Conservation (phyloP, 2,888 invertebrate genomes). For the Eupithecia pulchellata region DNA sequence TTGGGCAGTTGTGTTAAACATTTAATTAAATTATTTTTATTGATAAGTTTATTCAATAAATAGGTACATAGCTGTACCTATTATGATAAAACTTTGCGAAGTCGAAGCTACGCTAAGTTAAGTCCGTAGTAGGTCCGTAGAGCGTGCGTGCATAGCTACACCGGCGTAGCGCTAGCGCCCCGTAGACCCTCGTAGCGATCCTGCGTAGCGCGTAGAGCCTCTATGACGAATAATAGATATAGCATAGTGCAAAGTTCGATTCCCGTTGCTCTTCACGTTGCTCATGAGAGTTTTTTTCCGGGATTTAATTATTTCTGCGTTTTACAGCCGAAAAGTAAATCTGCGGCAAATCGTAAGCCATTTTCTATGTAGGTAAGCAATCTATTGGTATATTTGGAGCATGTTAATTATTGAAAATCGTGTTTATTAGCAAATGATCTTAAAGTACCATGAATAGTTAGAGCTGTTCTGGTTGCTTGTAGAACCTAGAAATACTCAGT, state of each 20-base stretch:
- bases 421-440: neutral
- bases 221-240: constrained; percentile 9
- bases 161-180: neutral
- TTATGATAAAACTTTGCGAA: neutral
- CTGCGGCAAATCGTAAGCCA: neutral
- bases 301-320: neutral
- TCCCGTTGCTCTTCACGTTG: neutral
- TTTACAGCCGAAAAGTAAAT: no score
- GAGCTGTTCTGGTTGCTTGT: neutral
- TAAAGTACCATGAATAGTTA: no score
- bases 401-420: neutral
- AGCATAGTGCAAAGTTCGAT: neutral
- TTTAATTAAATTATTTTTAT: neutral
- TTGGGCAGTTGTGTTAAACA: neutral
- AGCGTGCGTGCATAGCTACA: neutral
- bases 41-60: neutral
- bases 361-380: neutral
- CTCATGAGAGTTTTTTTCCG: neutral
- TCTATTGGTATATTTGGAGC: neutral
- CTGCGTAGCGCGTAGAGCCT: constrained; percentile 5
- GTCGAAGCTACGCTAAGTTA: neutral
- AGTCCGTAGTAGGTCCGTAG: neutral
- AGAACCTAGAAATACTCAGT: neutral
- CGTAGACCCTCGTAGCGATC: neutral
- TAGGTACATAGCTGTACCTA: neutral